phyloP scores from a whole-genome alignment of 2,113 vertebrate species.

The Meriones unguiculatus region DNA sequence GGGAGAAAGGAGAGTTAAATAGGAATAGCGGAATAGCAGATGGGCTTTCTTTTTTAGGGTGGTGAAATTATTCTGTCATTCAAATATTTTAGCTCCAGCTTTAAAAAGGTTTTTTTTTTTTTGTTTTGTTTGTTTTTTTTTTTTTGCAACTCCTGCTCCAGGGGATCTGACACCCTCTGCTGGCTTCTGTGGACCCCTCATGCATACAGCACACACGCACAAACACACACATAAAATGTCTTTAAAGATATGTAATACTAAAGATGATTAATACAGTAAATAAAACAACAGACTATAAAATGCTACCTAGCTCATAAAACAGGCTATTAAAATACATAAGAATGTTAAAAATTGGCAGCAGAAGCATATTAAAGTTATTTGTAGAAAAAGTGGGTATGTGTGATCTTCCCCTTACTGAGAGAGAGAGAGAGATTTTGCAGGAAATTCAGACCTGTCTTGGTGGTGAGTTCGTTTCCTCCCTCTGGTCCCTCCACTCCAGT shows the following conservation, averaged over 20 bases:
- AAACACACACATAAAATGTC: not conserved
- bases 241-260: not conserved
- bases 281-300: not conserved
- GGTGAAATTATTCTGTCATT: not conserved
- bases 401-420: not conserved
- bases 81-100: not conserved
- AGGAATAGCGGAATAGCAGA: no score
- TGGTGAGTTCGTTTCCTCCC: not conserved
- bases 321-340: not conserved
- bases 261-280: constrained; percentile 15
- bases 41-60: not conserved
- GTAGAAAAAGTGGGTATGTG: not conserved
- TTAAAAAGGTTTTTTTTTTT: no score
- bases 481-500: accelerated
- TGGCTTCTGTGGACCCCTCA: not conserved
- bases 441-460: not conserved
- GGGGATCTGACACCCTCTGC: not conserved
- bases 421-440: not conserved
- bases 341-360: not conserved
- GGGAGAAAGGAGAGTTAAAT: not conserved
- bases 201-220: not conserved
- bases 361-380: constrained; percentile 22
- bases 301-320: not conserved
- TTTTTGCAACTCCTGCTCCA: not conserved
- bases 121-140: no score